Base-by-base conservation (phyloP, 2,888 invertebrate genomes). In the Rhagonycha lutea region DNA sequence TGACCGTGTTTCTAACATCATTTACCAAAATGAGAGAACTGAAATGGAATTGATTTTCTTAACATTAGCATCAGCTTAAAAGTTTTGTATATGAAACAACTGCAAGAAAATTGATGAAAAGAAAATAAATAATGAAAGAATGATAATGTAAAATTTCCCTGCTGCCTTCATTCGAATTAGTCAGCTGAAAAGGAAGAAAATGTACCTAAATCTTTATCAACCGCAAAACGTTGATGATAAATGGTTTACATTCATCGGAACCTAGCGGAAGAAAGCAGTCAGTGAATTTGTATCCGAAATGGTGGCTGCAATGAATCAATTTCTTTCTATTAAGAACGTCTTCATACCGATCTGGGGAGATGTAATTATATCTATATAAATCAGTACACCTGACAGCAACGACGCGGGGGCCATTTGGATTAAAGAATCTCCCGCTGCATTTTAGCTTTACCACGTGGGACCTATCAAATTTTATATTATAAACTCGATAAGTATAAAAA, bases 201-300 rank as follows among this genome's bases (percentile, higher is more conserved):
- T 81, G 84, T 83, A 85, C 84, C 84, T 86, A 86, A 87, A 87
- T 87, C 87, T 87, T 87, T 87, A 87, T 87, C 87, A 87, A 86
- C 86, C 86, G 82, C 86, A 83, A 86, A 85, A 84, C 83, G 82
- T 80, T 74, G 83, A 85, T 87, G 87, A 87, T 87, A 86, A 86
- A 87, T 87, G 86, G 85, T 81, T 83, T 83, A 84, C 84, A 85
- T 87, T 86, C 84, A 85, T 83, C 82, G 81, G 83, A 80, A 83
- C 79, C 70, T 74, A 77, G 81, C 82, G 82, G 85, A 83, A 84
- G 83, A 84, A 84, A 83, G 85, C 84, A 85, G 84, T 84, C 84
- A 83, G 83, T 83, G 84, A 83, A 85, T 85, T 85, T 84, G 83
- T 81, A 79, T 79, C 80, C 79, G 78, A 73, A 72, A 78, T 79